Evolutionary conservation across 2,113 vertebrate genomes (phyloP).

Genomic region (Mormyrus lacerda): DNA sequence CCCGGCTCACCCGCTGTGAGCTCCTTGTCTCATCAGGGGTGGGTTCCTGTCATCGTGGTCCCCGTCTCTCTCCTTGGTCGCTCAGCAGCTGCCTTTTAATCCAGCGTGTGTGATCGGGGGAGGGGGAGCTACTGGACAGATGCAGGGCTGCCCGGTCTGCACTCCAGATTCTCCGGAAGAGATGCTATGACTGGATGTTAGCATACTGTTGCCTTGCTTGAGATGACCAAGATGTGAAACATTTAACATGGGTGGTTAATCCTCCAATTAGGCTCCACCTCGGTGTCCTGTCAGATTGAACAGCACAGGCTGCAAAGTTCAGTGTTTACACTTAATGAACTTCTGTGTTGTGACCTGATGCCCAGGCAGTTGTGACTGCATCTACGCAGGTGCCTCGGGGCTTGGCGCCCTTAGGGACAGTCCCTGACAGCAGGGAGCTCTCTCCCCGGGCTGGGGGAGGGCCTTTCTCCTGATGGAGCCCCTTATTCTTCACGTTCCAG

Average conservation of each 20-base stretch:
- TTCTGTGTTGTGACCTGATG: constrained; percentile 1
- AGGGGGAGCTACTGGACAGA: too few relatives aligned
- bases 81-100: constrained; percentile 17
- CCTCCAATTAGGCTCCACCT: not conserved
- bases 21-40: not conserved
- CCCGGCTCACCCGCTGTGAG: not conserved
- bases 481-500: not conserved
- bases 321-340: not conserved
- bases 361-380: not conserved
- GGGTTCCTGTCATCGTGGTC: not conserved
- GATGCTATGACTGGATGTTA: not conserved
- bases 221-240: not conserved
- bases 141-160: not conserved
- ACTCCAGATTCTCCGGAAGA: not conserved
- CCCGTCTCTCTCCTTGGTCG: not conserved
- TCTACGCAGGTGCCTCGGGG: constrained; percentile 17
- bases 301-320: not conserved
- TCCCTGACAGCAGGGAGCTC: constrained; percentile 37
- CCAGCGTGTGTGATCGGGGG: not conserved
- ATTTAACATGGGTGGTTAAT: not conserved
- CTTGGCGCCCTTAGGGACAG: constrained; percentile 48
- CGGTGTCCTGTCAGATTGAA: not conserved
- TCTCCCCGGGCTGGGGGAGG: constrained; percentile 26
- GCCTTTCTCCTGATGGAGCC: not conserved
- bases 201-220: not conserved